A percentile compares a stretch with the other conserved stretches of the same genome.
These are phyloP conservation scores for Lamproptera curius DNA, from an alignment of 2,888 invertebrate genomes.

Conservation along the genomic window DNA sequence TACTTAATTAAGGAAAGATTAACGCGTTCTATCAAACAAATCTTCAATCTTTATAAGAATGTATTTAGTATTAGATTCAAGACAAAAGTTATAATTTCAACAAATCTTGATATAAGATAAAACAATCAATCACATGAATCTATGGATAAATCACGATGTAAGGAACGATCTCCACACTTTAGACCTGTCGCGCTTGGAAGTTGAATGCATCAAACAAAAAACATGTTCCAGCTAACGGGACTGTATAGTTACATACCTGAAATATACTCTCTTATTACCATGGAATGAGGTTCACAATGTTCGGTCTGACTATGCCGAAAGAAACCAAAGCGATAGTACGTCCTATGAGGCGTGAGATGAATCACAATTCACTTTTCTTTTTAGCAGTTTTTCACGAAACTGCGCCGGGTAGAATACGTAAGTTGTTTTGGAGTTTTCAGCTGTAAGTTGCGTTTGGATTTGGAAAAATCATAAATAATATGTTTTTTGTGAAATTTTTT, in stretches of 20 bases:
- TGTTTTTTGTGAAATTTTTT: too few relatives aligned
- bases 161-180: constrained; percentile 39
- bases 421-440: neutral
- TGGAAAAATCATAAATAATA: too few relatives aligned
- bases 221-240: constrained; percentile 33
- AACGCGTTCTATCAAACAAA: too few relatives aligned
- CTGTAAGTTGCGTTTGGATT: neutral
- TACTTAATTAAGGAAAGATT: too few relatives aligned
- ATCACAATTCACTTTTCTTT: constrained; percentile 11
- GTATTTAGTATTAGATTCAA: too few relatives aligned
- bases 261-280: constrained; percentile 27
- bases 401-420: neutral
- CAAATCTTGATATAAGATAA: too few relatives aligned
- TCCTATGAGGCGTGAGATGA: constrained; percentile 7
- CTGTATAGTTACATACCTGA: constrained; percentile 20
- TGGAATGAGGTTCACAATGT: constrained; percentile 9
- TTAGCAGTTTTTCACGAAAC: constrained; percentile 1
- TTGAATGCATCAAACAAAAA: constrained; percentile 41
- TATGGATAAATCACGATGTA: constrained; percentile 15
- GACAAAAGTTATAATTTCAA: too few relatives aligned
- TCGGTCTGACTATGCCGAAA: constrained; percentile 6
- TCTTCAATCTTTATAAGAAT: too few relatives aligned
- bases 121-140: too few relatives aligned
- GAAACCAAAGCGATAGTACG: constrained; percentile 4
- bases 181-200: constrained; percentile 28